Conservation (phyloP, 2,888 invertebrate species). For the Aspidiotus rigidus region DNA sequence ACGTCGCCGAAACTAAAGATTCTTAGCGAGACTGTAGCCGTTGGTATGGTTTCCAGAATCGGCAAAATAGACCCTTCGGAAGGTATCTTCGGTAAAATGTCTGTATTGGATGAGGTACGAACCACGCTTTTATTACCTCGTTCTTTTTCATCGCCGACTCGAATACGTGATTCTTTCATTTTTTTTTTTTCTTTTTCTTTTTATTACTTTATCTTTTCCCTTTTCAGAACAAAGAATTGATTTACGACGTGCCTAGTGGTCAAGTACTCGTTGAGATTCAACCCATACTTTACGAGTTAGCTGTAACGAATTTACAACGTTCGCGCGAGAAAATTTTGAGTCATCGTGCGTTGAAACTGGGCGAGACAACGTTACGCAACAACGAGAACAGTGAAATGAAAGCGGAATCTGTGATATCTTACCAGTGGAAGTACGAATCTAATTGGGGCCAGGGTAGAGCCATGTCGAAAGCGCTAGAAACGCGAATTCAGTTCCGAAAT, state of each 20-base stretch:
- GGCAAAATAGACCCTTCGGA: constrained; percentile 58
- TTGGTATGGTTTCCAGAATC: constrained; percentile 51
- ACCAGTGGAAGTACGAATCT: constrained; percentile 58
- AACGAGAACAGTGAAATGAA: constrained; percentile 41
- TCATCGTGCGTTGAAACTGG: constrained; percentile 48
- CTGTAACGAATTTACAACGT: constrained; percentile 53
- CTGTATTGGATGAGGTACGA: constrained; percentile 53
- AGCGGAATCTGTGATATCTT: constrained; percentile 60
- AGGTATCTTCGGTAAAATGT: constrained; percentile 57
- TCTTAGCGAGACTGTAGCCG: not conserved
- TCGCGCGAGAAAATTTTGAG: constrained; percentile 49
- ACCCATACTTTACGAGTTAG: constrained; percentile 65
- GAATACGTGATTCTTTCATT: not conserved
- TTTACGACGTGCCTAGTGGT: constrained; percentile 52
- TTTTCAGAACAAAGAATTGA: constrained; percentile 47
- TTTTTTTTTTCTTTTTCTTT: not conserved
- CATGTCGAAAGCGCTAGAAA: constrained; percentile 60
- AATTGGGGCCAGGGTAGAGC: constrained; percentile 73
- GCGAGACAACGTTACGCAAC: constrained; percentile 47
- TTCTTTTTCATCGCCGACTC: constrained; percentile 38
- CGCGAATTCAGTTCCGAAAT: constrained; percentile 53
- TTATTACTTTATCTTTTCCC: not conserved
- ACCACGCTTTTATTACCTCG: not conserved
- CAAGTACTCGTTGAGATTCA: constrained; percentile 73
- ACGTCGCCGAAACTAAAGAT: constrained; percentile 26